Evolutionary conservation across 2,888 invertebrate genomes (phyloP), one percentile per base, ranked within the genome.

Genomic region (Trissoscelio sp.): DNA sequence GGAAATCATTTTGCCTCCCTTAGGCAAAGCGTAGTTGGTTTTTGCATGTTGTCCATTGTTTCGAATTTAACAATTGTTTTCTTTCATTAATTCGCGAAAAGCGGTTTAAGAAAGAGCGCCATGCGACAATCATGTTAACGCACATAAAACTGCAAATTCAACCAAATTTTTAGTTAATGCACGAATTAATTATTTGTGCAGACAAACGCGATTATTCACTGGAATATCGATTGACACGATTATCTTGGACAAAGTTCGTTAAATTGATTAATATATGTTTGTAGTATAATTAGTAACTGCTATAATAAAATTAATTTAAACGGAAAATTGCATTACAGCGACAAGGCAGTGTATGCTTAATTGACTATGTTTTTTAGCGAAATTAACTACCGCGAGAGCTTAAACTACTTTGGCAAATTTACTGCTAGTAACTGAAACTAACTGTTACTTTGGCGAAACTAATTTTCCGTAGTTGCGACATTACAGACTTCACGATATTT

Each of bases 321-420:
- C 53, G 12, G 24, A 39, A 64, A 64, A 64, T 48, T 48, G 48
- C 7, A 24, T 66, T 66, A 66, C 24, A 39, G 46, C 22, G 51
- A 48, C 66, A 46, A 58, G 53, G 31, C 24, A 12, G 11, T 39
- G 42, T 18, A 34, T 57, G 74, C 66, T 66, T 66, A 64, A 64
- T 74, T 64, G 46, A 64, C 55, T 24, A 24, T 46, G 55, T 75
- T 66, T 75, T 74, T 66, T 37, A 58, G 48, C 37, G 16, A 46
- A 24, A 74, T 64, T 44, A 75, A 75, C 74, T 75, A 58, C 74
- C 64, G 57, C 31, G 42, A 12, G 53, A 55, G 58, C 64, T 74
- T 66, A 42, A 42, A 42, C 42, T 42, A 42, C 42, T 42, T 12
- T 42, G 14, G 42, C 16, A 42, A 42, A 42, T 42, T 42, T 42